These are phyloP conservation scores for Drosophila kambysellisi DNA, from an alignment of 2,888 invertebrate genomes.

Conservation along the genomic window DNA sequence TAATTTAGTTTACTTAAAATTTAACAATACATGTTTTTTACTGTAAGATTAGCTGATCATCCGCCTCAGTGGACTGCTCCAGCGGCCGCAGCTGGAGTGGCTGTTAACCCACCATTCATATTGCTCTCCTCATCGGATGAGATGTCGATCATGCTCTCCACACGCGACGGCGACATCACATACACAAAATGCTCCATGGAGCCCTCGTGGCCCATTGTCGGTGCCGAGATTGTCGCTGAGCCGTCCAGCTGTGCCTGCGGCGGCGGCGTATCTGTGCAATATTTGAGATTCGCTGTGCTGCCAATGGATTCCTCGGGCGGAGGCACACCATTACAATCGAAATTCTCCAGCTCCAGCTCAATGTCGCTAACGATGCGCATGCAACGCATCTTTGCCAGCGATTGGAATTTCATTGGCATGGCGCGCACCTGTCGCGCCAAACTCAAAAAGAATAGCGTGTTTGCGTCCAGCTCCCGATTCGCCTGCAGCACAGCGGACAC, in stretches of 20 bases:
- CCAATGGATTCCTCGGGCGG: conserved; percentile 62
- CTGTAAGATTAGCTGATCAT: not conserved
- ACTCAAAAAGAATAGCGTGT: conserved; percentile 84
- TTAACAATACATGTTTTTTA: conserved; percentile 38
- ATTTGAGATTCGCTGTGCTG: conserved; percentile 69
- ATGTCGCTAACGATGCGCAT: conserved; percentile 85
- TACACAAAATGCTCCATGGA: conserved; percentile 84
- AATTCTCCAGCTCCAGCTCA: conserved; percentile 84
- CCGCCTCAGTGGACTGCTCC: conserved; percentile 45
- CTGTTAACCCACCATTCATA: conserved; percentile 51
- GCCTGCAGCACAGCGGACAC: conserved; percentile 82
- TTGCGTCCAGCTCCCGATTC: conserved; percentile 84
- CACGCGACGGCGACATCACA: conserved; percentile 85
- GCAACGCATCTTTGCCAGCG: conserved; percentile 84
- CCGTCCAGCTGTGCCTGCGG: conserved; percentile 56
- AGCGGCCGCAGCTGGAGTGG: conserved; percentile 15
- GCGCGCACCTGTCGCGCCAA: conserved; percentile 83
- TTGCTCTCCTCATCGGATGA: conserved; percentile 84
- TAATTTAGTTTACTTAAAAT: conserved; percentile 38
- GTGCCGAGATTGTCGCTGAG: conserved; percentile 41
- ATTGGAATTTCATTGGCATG: conserved; percentile 84
- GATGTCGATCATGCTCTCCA: conserved; percentile 85
- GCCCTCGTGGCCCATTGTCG: conserved; percentile 61
- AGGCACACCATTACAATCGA: conserved; percentile 76
- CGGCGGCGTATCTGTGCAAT: conserved; percentile 79